Evolutionary conservation across 2,113 vertebrate species (phyloP), one percentile per base, ranked within the genome.

Genomic region (Tichodroma muraria): DNA sequence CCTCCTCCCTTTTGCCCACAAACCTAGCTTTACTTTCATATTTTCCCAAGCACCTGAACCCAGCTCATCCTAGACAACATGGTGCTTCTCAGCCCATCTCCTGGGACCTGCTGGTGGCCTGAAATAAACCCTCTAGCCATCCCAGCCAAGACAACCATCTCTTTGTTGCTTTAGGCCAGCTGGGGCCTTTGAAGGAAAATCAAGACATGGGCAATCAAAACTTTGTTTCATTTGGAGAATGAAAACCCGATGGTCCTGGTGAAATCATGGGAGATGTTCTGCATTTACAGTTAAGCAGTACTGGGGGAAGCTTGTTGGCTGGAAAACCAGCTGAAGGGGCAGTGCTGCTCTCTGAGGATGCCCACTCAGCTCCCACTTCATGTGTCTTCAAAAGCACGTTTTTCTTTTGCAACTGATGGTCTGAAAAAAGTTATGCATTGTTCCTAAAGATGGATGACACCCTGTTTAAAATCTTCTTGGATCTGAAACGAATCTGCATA

Each of bases 41-140:
- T 49, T 85, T 88, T 82, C 35, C 44, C 23, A n/a, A 47, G 24
- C 37, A 88, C 14, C n/a, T 33, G 23, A 85, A 27, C 13, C 6
- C 49, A 88, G 23, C 28, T 80, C 0, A 0, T 47, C 30, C 27
- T 35, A 13, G 25, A 64, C 1, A 9, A 17, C 25, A 30, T 0
- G 0, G 15, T 17, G 22, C 20, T 85, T 45, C 68, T 77, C 54
- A 85, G 38, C 6, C 35, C 30, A 33, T 30, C 15, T 57, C 33
- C 61, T n/a, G 22, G 22, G 11, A 73, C 27, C 19, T 68, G 7
- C 19, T 44, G 31, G 8, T 47, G 27, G 30, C 22, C 64, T 79
- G 68, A 85, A 70, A 70, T 11, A 70, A 70, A 40, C 2, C 18
- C 64, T 15, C 4, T 13, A 63, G n/a, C 13, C 24, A 63, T 5